Evolutionary conservation across 2,113 vertebrate species (phyloP), one percentile per base, ranked within the genome.

Genomic region (Ifrita kowaldi): DNA sequence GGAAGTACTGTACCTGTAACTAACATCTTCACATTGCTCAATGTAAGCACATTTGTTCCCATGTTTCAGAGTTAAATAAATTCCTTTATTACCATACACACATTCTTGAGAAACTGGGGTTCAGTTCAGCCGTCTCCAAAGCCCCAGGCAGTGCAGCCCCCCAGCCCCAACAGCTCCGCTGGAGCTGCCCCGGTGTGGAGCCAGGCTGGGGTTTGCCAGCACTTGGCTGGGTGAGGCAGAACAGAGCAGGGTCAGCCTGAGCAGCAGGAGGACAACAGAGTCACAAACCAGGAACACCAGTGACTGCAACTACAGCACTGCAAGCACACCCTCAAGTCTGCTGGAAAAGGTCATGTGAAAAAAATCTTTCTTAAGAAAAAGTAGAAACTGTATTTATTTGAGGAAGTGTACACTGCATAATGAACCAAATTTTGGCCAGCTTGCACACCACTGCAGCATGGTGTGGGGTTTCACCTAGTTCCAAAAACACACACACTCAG

Each of bases 1-100:
- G 98, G 98, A 99, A 99, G 99, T 98, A 98, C 98, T 98, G 98
- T 98, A 98, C 97, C 98, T 98, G 98, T 98, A 98, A 97, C 97
- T 96, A 97, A 98, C 97, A 97, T 97, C 97, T 98, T 98, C 98
- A 98, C 97, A 97, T 96, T 97, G 97, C 97, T 98, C 98, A 98
- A 98, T 98, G 97, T 97, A 98, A 97, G 98, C 97, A 98, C 97
- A 53, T 95, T 97, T 98, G 97, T 98, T 98, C 97, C 98, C 98
- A 95, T 79, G 96, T 97, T 98, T 96, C 97, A 98, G 88, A 97
- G 96, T 98, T 98, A 98, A 98, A 97, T 98, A 97, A 97, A 97
- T 96, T 96, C 96, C 93, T 97, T 94, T 94, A 93, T 89, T 68
- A 97, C 86, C 96, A 97, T n/a, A 95, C 93, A 97, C 95, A 95